Base-by-base conservation (phyloP, 2,888 invertebrate species). In the Apamea anceps region DNA sequence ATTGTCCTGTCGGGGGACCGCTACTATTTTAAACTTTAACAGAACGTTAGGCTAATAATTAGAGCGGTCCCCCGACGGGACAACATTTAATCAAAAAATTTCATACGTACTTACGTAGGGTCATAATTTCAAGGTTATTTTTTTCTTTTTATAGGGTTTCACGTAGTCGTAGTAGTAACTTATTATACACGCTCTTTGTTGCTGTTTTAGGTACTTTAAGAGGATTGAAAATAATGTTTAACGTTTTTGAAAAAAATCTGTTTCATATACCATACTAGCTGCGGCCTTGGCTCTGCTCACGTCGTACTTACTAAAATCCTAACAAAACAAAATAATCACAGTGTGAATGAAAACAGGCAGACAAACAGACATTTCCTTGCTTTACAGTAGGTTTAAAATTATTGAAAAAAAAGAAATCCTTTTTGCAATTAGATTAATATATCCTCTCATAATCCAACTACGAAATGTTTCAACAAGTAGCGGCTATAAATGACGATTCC, bases 401-500 rank as follows among this genome's bases (percentile, higher is more conserved):
- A 42, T 67, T 42, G 25, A 37, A 60, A 66, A 42, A n/a, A 37
- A 15, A 63, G 10, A 65, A 21, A 51, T 2, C 28, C 13, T 28
- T 75, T 3, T 15, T 21, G 8, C 8, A 60, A 75, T 45, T 76
- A n/a, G n/a, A 21, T 32, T 76, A 77, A 45, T n/a, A 45, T 18
- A 45, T 81, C 2, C n/a, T 60, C 54, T n/a, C 3, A 28, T 51
- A 42, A 57, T 51, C n/a, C 8, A 48, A 57, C 28, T 70, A 57
- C 3, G 45, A 73, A 74, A 77, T 60, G 51, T 70, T 82, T 82
- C 37, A 84, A 77, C 81, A 82, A 85, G 81, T 85, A 82, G 72
- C 54, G 73, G 87, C 84, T 88, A 91, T 92, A 93, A 92, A 92
- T 92, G 90, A 87, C 86, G 88, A 92, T 91, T 89, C 84, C 84